Evolutionary conservation across 2,113 vertebrate genomes (phyloP).

Genomic region (Phrynosoma blainvillii): DNA sequence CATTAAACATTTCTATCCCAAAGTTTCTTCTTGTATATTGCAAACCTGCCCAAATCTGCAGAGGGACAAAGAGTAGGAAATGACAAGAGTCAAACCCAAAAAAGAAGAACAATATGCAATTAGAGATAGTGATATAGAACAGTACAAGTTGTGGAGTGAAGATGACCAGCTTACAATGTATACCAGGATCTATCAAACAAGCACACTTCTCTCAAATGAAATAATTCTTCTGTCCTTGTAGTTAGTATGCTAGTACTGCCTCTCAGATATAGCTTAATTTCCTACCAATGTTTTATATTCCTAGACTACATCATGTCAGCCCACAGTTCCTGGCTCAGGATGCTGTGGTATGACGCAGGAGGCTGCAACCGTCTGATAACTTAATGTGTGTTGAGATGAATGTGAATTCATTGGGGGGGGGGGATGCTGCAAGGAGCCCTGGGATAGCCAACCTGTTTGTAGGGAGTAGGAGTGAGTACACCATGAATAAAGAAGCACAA

Average conservation of each 20-base stretch:
- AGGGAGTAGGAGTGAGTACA: not conserved
- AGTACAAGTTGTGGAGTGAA: not conserved
- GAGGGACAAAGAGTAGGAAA: not conserved
- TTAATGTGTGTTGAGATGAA: not conserved
- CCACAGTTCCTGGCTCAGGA: not conserved
- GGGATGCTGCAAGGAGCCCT: not conserved
- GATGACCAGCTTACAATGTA: not conserved
- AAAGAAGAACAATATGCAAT: not conserved
- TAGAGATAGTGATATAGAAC: not conserved
- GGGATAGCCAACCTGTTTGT: not conserved
- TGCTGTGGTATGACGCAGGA: not conserved
- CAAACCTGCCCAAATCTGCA: not conserved
- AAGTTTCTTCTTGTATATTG: not conserved
- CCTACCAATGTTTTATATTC: not conserved
- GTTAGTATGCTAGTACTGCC: not conserved
- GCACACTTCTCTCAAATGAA: not conserved
- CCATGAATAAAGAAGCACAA: not conserved
- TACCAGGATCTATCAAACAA: not conserved
- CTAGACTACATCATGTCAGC: not conserved
- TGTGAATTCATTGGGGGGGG: not conserved
- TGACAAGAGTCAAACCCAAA: not conserved
- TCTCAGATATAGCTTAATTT: conserved; percentile 2
- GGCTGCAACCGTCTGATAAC: not conserved
- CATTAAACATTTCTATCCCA: not conserved
- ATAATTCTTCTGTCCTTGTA: not conserved